A percentile compares a stretch with the other conserved stretches of the same genome.
phyloP scores from a whole-genome alignment of 1,140 invertebrate species.

The Tetramorium alpestre region DNA sequence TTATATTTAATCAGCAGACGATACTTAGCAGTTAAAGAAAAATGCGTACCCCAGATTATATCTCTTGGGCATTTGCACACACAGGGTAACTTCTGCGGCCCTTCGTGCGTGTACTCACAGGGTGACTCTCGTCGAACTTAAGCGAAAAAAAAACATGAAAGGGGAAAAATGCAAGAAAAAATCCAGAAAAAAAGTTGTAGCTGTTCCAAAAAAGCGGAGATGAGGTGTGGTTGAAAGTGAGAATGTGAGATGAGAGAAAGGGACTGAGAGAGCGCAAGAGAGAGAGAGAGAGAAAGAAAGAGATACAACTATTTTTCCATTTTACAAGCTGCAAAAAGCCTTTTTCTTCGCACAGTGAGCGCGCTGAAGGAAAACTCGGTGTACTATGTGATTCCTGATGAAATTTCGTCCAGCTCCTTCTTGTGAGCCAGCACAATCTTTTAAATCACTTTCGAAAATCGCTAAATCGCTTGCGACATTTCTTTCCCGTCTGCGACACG shows the following conservation, averaged over 20 bases:
- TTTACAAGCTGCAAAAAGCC: conserved; percentile 36
- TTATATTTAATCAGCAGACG: conserved; percentile 58
- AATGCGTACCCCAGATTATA: conserved; percentile 30
- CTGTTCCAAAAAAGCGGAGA: conserved; percentile 4
- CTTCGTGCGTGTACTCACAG: conserved; percentile 52
- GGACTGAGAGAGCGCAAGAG: background rate
- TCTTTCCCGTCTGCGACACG: conserved; percentile 33
- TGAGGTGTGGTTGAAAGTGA: conserved; percentile 19
- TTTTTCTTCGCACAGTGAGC: conserved; percentile 59
- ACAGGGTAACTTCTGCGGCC: conserved; percentile 48
- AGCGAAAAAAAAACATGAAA: conserved; percentile 20
- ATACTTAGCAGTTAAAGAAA: conserved; percentile 55
- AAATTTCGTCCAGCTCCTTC: conserved; percentile 74
- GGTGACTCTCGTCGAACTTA: conserved; percentile 48
- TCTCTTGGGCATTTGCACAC: conserved; percentile 43
- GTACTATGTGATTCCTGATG: conserved; percentile 68
- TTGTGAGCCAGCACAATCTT: conserved; percentile 68
- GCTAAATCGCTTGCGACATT: conserved; percentile 50
- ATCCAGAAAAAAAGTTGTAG: conserved; percentile 49
- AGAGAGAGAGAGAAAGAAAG: conserved; percentile 38
- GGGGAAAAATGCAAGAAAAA: background rate
- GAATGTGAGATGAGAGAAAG: conserved; percentile 39
- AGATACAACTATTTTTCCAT: conserved; percentile 66
- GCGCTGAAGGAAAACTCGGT: conserved; percentile 56
- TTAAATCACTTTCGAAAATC: conserved; percentile 59